Evolutionary conservation across 2,888 invertebrate species (phyloP).

Genomic region (Andrena praecox): DNA sequence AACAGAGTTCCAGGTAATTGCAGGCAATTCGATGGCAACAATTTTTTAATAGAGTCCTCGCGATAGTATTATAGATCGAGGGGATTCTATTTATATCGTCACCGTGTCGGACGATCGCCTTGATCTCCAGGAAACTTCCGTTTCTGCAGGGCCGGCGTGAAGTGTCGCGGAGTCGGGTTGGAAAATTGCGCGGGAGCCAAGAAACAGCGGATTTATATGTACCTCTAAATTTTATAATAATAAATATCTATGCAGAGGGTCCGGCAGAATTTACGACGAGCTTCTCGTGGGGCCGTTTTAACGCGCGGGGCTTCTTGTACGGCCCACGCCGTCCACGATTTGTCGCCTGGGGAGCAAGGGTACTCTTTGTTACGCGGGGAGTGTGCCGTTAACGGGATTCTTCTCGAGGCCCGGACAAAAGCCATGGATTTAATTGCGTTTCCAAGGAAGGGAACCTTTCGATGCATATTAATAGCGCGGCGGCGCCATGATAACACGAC

Average conservation of each 20-base stretch:
- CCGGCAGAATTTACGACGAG: too few species aligned
- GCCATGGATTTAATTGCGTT: background rate
- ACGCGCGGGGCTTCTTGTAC: background rate
- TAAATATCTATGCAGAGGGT: too few species aligned
- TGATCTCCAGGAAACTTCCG: too few species aligned
- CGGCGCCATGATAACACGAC: background rate
- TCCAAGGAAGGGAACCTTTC: background rate
- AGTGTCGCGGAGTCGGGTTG: too few species aligned
- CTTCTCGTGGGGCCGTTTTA: background rate
- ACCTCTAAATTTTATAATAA: too few species aligned
- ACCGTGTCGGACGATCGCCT: background rate
- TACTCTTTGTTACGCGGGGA: background rate
- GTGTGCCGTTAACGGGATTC: background rate
- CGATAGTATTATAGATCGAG: background rate
- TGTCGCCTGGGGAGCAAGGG: background rate
- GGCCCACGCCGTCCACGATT: background rate
- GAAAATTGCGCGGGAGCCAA: too few species aligned
- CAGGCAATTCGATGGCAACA: background rate
- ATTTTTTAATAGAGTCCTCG: conserved; percentile 12
- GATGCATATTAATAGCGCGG: background rate
- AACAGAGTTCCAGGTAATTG: conserved; percentile 6
- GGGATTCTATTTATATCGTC: background rate
- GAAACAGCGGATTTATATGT: too few species aligned
- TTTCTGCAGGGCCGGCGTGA: too few species aligned
- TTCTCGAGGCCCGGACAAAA: background rate